Percentiles rank a stretch among this genome's conserved stretches.
These are phyloP conservation scores for Cylas formicarius DNA, from an alignment of 1,140 invertebrate genomes.

Conservation along the genomic window DNA sequence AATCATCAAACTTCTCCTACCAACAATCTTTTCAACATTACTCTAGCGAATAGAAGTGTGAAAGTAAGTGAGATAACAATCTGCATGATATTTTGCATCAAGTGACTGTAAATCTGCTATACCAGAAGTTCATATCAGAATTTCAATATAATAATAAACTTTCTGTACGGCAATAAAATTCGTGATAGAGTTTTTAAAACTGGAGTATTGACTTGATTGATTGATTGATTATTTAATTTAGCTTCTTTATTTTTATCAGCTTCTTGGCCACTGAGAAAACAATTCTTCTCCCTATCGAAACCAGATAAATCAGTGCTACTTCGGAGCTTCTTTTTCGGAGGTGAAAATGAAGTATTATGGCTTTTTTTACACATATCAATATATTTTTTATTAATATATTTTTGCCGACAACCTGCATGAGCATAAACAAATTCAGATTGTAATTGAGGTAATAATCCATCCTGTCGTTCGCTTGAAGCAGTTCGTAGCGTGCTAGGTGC, in stretches of 20 bases:
- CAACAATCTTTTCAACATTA: slow-evolving; percentile 5
- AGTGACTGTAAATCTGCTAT: slow-evolving; percentile 15
- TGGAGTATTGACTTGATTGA: slow-evolving; percentile 2
- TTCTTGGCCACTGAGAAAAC: slow-evolving; percentile 12
- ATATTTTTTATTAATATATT: slow-evolving; percentile 11
- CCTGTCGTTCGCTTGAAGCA: slow-evolving; percentile 11
- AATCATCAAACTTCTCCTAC: slow-evolving; percentile 11
- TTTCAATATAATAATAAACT: slow-evolving; percentile 10
- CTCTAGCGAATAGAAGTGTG: slow-evolving; percentile 5
- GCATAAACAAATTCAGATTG: slow-evolving; percentile 7
- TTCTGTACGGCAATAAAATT: slow-evolving; percentile 14
- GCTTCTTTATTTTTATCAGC: slow-evolving; percentile 11
- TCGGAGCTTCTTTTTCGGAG: not conserved
- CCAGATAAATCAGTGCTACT: not conserved
- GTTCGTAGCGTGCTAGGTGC: slow-evolving; percentile 3
- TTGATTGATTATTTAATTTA: slow-evolving; percentile 11
- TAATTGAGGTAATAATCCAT: slow-evolving; percentile 9
- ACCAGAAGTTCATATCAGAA: slow-evolving; percentile 10
- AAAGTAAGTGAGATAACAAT: slow-evolving; percentile 10
- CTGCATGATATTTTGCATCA: slow-evolving; percentile 10
- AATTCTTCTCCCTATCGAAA: slow-evolving; percentile 4
- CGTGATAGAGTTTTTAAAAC: slow-evolving; percentile 6
- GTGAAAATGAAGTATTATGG: not conserved
- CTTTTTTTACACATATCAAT: slow-evolving; percentile 7
- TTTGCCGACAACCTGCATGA: slow-evolving; percentile 8